Base-by-base conservation (phyloP, 2,888 invertebrate species). In the Drosophila longiperda region DNA sequence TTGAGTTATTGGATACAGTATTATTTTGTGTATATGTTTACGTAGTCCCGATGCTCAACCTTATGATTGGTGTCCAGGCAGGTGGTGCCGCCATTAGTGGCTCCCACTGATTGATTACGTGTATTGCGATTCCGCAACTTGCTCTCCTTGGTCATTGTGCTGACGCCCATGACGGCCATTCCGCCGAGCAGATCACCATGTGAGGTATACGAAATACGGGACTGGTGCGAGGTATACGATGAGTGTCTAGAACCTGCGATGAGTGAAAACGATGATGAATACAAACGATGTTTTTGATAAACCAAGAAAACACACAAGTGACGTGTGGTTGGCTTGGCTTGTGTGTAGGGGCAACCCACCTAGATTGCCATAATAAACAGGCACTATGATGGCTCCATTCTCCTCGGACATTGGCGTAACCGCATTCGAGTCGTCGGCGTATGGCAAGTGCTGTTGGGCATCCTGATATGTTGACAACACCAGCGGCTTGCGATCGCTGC, bases 341-440 rank as follows among this genome's bases (percentile, higher is more conserved):
- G 20, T 32, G 3, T 17, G 11, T 7, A 12, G 26, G 8, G 45
- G 6, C 5, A 26, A 63, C 76, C 90, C 91, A 95, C 97, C 97
- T 94, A 97, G 94, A 94, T 96, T 97, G 90, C 97, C 96, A 93
- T 97, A 97, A 94, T 97, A 98, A 92, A 97, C 96, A 70, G 98
- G 97, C 90, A 98, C 97, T 91, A 98, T 97, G 93, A 98, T 98
- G 92, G 97, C 97, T 92, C 98, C 98, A 93, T 98, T 98, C 94
- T 99, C 99, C 94, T 99, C 99, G 80, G 98, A 98, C 97, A 98
- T 98, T 64, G 99, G 99, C 75, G 99, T 99, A 71, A 98, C 99
- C 80, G 98, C 99, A 92, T 98, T 98, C 78, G 98, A 98, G 94
- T 99, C 99, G 93, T 99, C 99, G 67, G 98, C 99, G 93, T 98